phyloP scores from a whole-genome alignment of 2,888 invertebrate genomes.

The Punctoribates punctum region DNA sequence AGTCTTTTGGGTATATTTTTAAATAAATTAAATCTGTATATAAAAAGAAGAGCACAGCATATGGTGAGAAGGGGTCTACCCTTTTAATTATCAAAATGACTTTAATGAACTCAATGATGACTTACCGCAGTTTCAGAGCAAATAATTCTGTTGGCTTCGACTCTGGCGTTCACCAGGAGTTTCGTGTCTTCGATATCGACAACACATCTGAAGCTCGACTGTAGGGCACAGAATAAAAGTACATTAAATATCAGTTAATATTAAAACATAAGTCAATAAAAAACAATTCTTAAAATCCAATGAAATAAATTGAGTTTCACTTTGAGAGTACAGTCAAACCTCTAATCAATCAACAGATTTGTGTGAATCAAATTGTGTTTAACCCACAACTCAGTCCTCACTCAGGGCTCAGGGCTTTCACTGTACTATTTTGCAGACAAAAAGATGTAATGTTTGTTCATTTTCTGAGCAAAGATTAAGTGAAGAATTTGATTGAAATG shows the following conservation, averaged over 20 bases:
- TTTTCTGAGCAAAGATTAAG: not conserved
- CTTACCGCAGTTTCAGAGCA: conserved; percentile 79
- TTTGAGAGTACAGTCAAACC: not conserved
- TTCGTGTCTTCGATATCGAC: conserved; percentile 84
- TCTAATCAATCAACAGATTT: too few species aligned
- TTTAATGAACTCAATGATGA: conserved; percentile 7
- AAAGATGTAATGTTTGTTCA: not conserved
- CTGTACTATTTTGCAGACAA: not conserved
- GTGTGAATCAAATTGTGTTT: too few species aligned
- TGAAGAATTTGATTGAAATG: not conserved
- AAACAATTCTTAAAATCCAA: not conserved
- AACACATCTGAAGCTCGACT: conserved; percentile 81
- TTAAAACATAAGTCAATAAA: not conserved
- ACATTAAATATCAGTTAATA: not conserved
- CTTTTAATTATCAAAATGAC: not conserved
- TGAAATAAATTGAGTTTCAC: not conserved
- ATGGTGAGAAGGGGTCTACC: not conserved
- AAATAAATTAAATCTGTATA: not conserved
- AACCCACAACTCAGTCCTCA: too few species aligned
- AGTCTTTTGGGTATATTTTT: not conserved
- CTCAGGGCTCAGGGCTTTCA: too few species aligned
- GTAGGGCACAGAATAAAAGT: not conserved
- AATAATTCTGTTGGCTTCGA: conserved; percentile 72
- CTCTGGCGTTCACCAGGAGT: conserved; percentile 76
- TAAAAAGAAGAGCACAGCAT: too few species aligned